A percentile compares a stretch with the other conserved stretches of the same genome.
Evolutionary conservation across 2,888 invertebrate species (phyloP).

Genomic region (Tipula lateralis): DNA sequence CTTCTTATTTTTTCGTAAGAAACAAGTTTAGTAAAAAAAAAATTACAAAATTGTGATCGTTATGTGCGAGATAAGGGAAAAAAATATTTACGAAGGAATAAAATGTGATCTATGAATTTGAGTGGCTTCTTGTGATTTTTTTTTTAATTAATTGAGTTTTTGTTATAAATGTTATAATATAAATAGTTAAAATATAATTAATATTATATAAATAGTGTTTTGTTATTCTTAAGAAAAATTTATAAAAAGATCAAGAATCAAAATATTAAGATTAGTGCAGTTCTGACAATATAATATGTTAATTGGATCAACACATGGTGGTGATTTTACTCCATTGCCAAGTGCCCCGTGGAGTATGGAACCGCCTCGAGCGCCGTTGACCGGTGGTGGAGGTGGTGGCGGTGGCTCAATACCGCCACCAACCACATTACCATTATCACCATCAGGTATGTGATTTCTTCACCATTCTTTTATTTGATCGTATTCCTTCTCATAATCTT

Average conservation of each 20-base stretch:
- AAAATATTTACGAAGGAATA: background rate
- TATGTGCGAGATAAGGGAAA: background rate
- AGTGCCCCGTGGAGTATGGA: slow-evolving; percentile 43
- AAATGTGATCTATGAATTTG: slow-evolving; percentile 24
- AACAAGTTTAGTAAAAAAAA: background rate
- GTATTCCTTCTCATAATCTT: background rate
- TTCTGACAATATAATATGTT: slow-evolving; percentile 39
- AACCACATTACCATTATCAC: slow-evolving; percentile 57
- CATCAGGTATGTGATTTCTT: slow-evolving; percentile 49
- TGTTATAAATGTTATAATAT: background rate
- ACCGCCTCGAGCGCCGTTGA: slow-evolving; percentile 38
- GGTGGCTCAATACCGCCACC: slow-evolving; percentile 46
- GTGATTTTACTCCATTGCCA: slow-evolving; percentile 41
- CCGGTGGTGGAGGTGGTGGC: slow-evolving; percentile 33
- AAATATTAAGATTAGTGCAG: background rate
- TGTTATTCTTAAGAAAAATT: background rate
- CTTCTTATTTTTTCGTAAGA: background rate
- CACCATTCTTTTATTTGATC: background rate
- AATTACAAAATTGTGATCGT: background rate
- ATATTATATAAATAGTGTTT: background rate
- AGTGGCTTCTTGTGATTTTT: background rate
- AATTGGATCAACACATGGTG: slow-evolving; percentile 42
- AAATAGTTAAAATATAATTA: background rate
- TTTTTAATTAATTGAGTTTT: background rate
- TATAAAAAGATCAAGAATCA: background rate